Evolutionary conservation across 92 coral and sea anemone species (phyloP), one percentile per base, ranked within the genome.

Genomic region (Ricordea florida): DNA sequence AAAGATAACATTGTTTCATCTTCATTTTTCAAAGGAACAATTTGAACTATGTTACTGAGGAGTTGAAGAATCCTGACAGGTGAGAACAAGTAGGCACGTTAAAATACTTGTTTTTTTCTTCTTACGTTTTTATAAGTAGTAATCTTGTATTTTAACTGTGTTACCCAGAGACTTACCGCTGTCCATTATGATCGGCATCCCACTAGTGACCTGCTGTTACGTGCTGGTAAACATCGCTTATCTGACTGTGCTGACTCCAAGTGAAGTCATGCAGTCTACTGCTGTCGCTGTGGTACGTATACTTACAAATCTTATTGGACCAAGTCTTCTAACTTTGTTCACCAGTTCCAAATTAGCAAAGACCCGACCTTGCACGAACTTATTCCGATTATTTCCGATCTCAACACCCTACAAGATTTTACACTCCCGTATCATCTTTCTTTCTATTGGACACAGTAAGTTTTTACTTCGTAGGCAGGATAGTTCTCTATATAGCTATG

Each of bases 261-360:
- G 44, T 14, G 93, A 87, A 43, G 62, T 91, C 7, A 40, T 80
- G 65, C 35, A 67, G 26, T 74, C 97, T 21, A 46, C 47, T 20
- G 97, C 97, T 22, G 93, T 91, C 43, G 97, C 93, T 43, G 97
- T 84, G 86, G 97, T 91, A 66, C 52, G 74, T 73, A 62, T n/a
- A n/a, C n/a, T n/a, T n/a, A n/a, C n/a, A n/a, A n/a, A n/a, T n/a
- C n/a, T n/a, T n/a, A n/a, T n/a, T n/a, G n/a, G n/a, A n/a, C n/a
- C n/a, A n/a, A n/a, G n/a, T n/a, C n/a, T n/a, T n/a, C n/a, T n/a
- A n/a, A n/a, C n/a, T n/a, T n/a, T n/a, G n/a, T n/a, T n/a, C n/a
- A n/a, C n/a, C n/a, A n/a, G n/a, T n/a, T n/a, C n/a, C n/a, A n/a
- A n/a, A n/a, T n/a, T n/a, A n/a, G n/a, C n/a, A n/a, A n/a, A n/a